phyloP scores from a whole-genome alignment of 2,797 vertebrate genomes.

The Eupleurogrammus muticus region DNA sequence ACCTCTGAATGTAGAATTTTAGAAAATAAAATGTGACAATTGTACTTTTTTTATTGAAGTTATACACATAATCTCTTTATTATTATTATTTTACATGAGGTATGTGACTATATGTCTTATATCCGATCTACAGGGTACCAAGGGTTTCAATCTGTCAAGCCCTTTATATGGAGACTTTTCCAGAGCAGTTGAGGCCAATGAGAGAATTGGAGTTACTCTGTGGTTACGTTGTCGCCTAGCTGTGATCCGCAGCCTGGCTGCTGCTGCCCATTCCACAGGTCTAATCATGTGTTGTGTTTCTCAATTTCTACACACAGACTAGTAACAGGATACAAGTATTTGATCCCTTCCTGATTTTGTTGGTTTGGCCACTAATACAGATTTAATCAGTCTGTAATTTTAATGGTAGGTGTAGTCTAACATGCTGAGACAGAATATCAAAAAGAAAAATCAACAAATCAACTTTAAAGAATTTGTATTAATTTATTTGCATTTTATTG shows the following conservation, averaged over 20 bases:
- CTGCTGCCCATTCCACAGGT: constrained; percentile 73
- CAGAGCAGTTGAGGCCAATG: constrained; percentile 77
- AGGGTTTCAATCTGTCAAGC: constrained; percentile 1
- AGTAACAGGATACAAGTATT: not conserved
- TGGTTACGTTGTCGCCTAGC: constrained; percentile 89
- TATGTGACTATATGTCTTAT: constrained; percentile 4
- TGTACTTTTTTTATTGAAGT: not conserved
- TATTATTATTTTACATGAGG: not conserved
- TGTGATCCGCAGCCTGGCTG: constrained; percentile 80
- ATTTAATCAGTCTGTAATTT: too few relatives aligned
- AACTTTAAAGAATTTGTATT: too few relatives aligned
- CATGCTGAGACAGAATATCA: too few relatives aligned
- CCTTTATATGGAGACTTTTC: constrained; percentile 55
- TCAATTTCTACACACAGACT: not conserved
- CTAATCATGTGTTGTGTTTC: constrained; percentile 19
- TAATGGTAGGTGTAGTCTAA: too few relatives aligned
- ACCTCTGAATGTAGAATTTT: not conserved
- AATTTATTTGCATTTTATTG: too few relatives aligned
- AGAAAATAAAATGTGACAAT: not conserved
- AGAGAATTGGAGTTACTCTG: constrained; percentile 79
- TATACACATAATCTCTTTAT: constrained; percentile 2
- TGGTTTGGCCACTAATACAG: too few relatives aligned
- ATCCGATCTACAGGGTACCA: constrained; percentile 43
- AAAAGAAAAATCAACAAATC: too few relatives aligned
- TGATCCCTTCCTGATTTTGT: too few relatives aligned